Base-by-base conservation (phyloP, 1,140 invertebrate species). In the Trissolcus basalis region DNA sequence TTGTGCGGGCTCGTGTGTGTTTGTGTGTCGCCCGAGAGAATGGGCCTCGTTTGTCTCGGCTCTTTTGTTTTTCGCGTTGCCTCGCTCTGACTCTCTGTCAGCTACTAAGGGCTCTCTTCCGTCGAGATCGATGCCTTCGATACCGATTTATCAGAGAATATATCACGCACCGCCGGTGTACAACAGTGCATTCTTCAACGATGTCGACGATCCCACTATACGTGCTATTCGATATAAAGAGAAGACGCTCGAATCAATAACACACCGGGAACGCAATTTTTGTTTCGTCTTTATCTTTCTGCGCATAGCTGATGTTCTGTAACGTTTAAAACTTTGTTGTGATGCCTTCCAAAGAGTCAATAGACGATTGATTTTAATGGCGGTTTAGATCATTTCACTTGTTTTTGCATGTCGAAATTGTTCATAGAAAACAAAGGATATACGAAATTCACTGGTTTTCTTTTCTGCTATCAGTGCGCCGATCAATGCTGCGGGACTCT, bases 71-170 rank as follows among this genome's bases (percentile, higher is more conserved):
- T 48, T 45, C 48, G 35, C 43, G 11, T 53, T 53, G 0, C 15
- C 13, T 55, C 44, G 41, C 9, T 13, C n/a, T 41, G 48, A 61
- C 43, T 59, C 55, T 67, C 19, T 39, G 50, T 67, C 70, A 61
- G 50, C 43, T 56, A 67, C 61, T 35, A 67, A 55, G 55, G 70
- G 55, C 56, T 65, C 33, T 54, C 48, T 45, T 55, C 27, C 70
- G 43, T 45, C 44, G 50, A 73, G 70, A 67, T 73, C 70, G 70
- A 73, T 64, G 61, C 51, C 43, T 56, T 68, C 56, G 71, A 74
- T 74, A 74, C 71, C 63, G 58, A 74, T 67, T 61, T 74, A 74
- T 74, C 71, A 56, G 48, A 44, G 63, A 74, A 74, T 74, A 74
- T 68, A 74, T 74, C 71, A 74, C 56, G 56, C 45, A 54, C 47